Conservation (phyloP, 2,888 invertebrate genomes). For the Macaria notata region DNA sequence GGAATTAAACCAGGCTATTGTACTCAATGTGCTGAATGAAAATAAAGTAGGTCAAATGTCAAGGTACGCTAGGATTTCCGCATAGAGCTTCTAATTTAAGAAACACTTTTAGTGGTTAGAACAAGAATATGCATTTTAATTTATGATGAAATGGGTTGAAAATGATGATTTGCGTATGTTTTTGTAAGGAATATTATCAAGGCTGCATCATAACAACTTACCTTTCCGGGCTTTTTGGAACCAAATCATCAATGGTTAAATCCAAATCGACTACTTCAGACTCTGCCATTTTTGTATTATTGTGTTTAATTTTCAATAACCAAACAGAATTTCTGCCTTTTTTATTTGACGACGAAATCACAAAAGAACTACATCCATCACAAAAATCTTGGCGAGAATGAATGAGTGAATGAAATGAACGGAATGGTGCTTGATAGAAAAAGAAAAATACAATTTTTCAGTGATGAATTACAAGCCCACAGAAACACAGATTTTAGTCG, state of each 20-base stretch:
- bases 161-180: slow-evolving; percentile 5
- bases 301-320: slow-evolving; percentile 37
- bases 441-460: too few relatives aligned
- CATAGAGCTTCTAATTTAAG: background rate
- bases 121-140: background rate
- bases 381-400: slow-evolving; percentile 43
- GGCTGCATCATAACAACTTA: slow-evolving; percentile 37
- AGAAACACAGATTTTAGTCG: too few relatives aligned
- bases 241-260: slow-evolving; percentile 74
- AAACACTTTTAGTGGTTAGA: background rate
- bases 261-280: slow-evolving; percentile 71
- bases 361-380: slow-evolving; percentile 51
- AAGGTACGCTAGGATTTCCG: slow-evolving; percentile 40
- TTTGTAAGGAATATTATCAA: slow-evolving; percentile 10
- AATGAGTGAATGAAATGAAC: background rate
- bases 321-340: slow-evolving; percentile 47
- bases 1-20: slow-evolving; percentile 16
- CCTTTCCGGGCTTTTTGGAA: slow-evolving; percentile 79
- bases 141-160: background rate
- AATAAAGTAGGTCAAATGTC: slow-evolving; percentile 69
- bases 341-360: slow-evolving; percentile 63
- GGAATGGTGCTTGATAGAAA: background rate
- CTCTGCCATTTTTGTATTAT: slow-evolving; percentile 65
- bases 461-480: too few relatives aligned
- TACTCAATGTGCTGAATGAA: slow-evolving; percentile 32